Evolutionary conservation across 2,888 invertebrate species (phyloP).

Genomic region (Resseliella maxima): DNA sequence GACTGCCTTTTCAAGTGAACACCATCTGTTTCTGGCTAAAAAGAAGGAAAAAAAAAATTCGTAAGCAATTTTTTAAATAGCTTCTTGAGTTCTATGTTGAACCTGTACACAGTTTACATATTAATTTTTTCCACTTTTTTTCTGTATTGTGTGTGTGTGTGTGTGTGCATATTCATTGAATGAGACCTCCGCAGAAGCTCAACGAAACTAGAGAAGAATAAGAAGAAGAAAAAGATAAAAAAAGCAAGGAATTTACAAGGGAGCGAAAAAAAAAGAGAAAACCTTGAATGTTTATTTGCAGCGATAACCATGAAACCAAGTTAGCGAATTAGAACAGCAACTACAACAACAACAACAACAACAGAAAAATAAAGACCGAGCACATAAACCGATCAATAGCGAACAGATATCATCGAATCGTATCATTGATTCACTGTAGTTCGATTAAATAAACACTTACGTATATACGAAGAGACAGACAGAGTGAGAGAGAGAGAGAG

Average conservation of each 20-base stretch:
- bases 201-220: not conserved
- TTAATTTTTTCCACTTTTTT: not conserved
- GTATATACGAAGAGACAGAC: not conserved
- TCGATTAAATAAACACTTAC: slow-evolving; percentile 21
- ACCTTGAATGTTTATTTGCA: not conserved
- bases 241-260: not conserved
- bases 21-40: not conserved
- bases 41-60: too few relatives aligned
- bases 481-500: too few relatives aligned
- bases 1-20: too few relatives aligned
- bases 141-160: not conserved
- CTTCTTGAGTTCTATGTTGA: not conserved
- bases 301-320: not conserved
- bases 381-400: slow-evolving; percentile 25
- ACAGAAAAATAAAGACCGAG: not conserved
- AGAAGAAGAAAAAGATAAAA: not conserved
- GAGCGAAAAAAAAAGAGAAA: not conserved
- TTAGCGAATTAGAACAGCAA: not conserved
- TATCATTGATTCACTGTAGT: not conserved
- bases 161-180: not conserved
- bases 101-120: not conserved
- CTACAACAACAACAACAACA: not conserved
- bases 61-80: not conserved
- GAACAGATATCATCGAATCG: slow-evolving; percentile 16
- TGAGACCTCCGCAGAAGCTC: not conserved